Evolutionary conservation across 2,797 vertebrate species (phyloP).

Genomic region (Morelia viridis): DNA sequence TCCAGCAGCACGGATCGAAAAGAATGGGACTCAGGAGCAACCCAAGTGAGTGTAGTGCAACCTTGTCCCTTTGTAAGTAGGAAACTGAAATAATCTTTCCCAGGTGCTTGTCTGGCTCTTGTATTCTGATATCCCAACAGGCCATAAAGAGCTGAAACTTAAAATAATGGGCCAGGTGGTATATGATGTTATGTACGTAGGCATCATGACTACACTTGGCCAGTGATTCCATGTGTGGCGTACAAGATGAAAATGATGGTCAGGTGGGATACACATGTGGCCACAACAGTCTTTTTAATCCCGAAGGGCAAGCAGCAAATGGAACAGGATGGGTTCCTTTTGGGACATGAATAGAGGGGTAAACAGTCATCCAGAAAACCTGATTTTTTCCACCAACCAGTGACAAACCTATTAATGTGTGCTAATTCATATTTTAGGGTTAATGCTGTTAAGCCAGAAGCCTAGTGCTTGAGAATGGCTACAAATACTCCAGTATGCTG

Average conservation of each 20-base stretch:
- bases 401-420: not conserved
- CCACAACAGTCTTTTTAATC: not conserved
- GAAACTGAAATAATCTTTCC: not conserved
- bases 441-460: not conserved
- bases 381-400: not conserved
- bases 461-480: not conserved
- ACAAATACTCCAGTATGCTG: not conserved
- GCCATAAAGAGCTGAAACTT: not conserved
- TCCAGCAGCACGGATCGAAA: not conserved
- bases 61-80: not conserved
- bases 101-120: slow-evolving; percentile 7
- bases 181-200: not conserved
- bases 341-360: too few relatives aligned
- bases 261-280: not conserved
- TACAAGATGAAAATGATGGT: not conserved
- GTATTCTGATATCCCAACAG: not conserved
- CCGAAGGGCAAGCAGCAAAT: not conserved
- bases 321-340: not conserved
- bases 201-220: not conserved
- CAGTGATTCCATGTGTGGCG: not conserved
- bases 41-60: not conserved
- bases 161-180: not conserved
- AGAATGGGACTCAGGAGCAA: not conserved
- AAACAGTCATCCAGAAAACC: not conserved
- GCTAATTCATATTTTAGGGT: not conserved